phyloP scores from a whole-genome alignment of 2,888 invertebrate species.

The Erynnis tages region DNA sequence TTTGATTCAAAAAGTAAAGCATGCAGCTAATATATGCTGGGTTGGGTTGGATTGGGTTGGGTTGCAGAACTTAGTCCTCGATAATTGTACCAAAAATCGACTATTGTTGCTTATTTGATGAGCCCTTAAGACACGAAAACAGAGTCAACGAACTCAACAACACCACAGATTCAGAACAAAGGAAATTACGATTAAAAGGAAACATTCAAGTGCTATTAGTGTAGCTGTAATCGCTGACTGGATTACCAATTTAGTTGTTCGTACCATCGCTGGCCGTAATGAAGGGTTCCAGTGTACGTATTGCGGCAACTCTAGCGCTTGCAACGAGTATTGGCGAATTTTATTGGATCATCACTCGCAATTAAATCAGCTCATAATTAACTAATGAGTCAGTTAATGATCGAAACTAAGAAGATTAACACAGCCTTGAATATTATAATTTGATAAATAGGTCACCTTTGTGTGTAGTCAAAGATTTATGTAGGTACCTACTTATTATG shows the following conservation, averaged over 20 bases:
- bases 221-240: constrained; percentile 40
- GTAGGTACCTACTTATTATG: too few species aligned
- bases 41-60: too few species aligned
- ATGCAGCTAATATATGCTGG: too few species aligned
- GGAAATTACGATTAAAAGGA: constrained; percentile 28
- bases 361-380: constrained; percentile 10
- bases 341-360: constrained; percentile 19
- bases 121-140: too few species aligned
- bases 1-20: too few species aligned
- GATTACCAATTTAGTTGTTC: constrained; percentile 53
- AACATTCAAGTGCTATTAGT: constrained; percentile 26
- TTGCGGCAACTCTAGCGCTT: constrained; percentile 26
- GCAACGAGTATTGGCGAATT: constrained; percentile 22
- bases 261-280: constrained; percentile 56
- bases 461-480: too few species aligned
- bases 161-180: constrained; percentile 19
- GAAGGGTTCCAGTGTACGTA: constrained; percentile 31
- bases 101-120: too few species aligned
- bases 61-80: too few species aligned
- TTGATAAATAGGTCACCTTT: too few species aligned
- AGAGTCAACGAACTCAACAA: constrained; percentile 14
- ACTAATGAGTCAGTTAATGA: not conserved
- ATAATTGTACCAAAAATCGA: too few species aligned
- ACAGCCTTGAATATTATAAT: too few species aligned
- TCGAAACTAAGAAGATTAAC: not conserved